phyloP scores from a whole-genome alignment of 2,888 invertebrate species.

The Parasteatoda lunata region DNA sequence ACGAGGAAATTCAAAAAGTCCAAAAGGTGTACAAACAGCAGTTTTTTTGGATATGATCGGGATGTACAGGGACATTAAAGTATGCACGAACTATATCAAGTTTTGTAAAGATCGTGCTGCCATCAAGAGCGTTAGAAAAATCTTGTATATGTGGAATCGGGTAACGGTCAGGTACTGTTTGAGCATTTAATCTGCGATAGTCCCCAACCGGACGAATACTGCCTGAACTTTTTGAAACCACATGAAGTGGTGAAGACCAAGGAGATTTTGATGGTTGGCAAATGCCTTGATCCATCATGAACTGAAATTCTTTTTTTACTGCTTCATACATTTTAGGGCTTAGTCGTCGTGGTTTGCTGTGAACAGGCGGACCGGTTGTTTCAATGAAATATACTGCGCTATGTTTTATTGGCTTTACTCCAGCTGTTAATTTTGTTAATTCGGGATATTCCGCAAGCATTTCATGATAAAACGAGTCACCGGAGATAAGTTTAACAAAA shows the following conservation, averaged over 20 bases:
- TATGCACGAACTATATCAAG: conserved; percentile 20
- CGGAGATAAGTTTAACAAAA: too few species aligned
- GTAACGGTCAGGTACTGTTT: conserved; percentile 5
- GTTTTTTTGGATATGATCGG: conserved; percentile 1
- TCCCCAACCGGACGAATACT: neutral
- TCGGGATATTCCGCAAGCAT: too few species aligned
- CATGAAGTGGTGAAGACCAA: conserved; percentile 6
- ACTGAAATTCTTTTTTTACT: too few species aligned
- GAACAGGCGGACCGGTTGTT: too few species aligned
- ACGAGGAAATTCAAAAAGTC: conserved; percentile 4
- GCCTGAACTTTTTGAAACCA: conserved; percentile 1
- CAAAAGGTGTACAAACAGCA: conserved; percentile 1
- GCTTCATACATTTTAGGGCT: too few species aligned
- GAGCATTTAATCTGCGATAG: neutral
- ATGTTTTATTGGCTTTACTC: too few species aligned
- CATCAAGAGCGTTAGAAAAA: neutral
- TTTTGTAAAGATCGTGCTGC: conserved; percentile 8
- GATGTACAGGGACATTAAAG: conserved; percentile 21
- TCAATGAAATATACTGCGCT: too few species aligned
- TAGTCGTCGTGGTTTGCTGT: too few species aligned
- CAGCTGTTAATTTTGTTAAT: too few species aligned
- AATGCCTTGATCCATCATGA: too few species aligned
- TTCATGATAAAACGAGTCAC: too few species aligned
- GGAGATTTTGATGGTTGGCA: neutral
- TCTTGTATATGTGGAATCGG: conserved; percentile 11